Conservation (phyloP, 2,888 invertebrate genomes). For the Harmothoe impar region DNA sequence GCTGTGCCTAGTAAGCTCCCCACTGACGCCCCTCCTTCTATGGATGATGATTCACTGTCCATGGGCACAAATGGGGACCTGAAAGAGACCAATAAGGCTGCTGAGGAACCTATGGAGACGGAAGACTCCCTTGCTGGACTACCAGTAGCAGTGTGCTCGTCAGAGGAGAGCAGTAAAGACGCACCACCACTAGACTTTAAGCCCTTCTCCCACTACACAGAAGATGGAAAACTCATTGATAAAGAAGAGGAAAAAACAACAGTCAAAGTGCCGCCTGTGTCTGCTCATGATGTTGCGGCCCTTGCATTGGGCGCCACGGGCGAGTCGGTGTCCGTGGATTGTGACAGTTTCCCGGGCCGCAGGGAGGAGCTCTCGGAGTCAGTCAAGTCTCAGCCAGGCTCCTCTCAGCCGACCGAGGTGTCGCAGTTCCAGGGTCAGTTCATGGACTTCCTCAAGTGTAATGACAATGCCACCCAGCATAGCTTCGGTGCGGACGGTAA, state of each 20-base stretch:
- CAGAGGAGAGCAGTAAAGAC: constrained; percentile 37
- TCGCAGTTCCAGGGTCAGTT: constrained; percentile 51
- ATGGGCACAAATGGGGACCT: not conserved
- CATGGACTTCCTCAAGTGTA: constrained; percentile 55
- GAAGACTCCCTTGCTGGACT: not conserved
- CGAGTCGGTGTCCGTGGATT: not conserved
- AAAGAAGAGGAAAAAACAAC: not conserved
- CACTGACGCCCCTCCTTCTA: constrained; percentile 21
- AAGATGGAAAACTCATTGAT: constrained; percentile 32
- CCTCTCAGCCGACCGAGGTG: not conserved
- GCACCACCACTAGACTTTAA: constrained; percentile 30
- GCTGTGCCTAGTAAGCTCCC: constrained; percentile 6
- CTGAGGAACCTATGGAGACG: constrained; percentile 21
- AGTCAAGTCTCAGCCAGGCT: not conserved
- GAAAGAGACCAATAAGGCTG: no score
- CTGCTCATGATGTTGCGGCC: no score
- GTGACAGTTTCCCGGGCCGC: constrained; percentile 17
- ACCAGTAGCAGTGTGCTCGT: not conserved
- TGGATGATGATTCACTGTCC: constrained; percentile 17
- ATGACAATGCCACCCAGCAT: constrained; percentile 51
- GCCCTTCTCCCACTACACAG: constrained; percentile 46
- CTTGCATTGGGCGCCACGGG: not conserved
- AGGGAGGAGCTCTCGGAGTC: not conserved
- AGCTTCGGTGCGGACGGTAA: constrained; percentile 21
- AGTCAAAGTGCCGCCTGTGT: not conserved